These are phyloP conservation scores for Synodontis membranacea DNA, from an alignment of 2,113 vertebrate species.

Conservation along the genomic window DNA sequence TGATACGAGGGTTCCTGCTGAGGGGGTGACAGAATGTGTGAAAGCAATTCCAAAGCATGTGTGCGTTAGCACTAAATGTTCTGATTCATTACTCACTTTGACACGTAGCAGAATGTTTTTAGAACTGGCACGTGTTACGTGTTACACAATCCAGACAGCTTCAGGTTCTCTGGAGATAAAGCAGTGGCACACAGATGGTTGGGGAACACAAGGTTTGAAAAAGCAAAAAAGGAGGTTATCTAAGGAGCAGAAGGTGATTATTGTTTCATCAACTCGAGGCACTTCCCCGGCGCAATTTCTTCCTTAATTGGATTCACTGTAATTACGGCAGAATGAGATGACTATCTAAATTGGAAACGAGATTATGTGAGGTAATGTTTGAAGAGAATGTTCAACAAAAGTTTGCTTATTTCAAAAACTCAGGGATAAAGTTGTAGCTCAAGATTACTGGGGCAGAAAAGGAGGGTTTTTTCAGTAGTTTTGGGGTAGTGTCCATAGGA, in stretches of 20 bases:
- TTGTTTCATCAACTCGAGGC: conserved; percentile 27
- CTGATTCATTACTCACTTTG: too few relatives aligned
- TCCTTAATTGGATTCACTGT: conserved; percentile 40
- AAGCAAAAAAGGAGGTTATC: conserved; percentile 9
- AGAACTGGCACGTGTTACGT: not conserved
- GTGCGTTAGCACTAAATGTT: not conserved
- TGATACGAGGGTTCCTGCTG: not conserved
- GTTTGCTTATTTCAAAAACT: conserved; percentile 5
- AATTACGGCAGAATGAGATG: conserved; percentile 29
- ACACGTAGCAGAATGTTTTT: not conserved
- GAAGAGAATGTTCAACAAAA: conserved; percentile 28
- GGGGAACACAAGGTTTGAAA: not conserved
- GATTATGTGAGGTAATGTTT: conserved; percentile 20
- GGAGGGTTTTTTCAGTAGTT: fast-evolving
- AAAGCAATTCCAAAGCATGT: too few relatives aligned
- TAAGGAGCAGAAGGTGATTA: conserved; percentile 32
- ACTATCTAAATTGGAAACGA: conserved; percentile 39
- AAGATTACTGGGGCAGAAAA: not conserved
- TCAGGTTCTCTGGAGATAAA: not conserved
- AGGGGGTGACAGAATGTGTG: not conserved
- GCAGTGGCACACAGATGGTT: not conserved
- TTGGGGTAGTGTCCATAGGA: not conserved
- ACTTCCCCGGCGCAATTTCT: conserved; percentile 12
- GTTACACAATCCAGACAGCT: not conserved
- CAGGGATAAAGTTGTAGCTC: not conserved